These are phyloP conservation scores for Dynastes tityus DNA, from an alignment of 2,888 invertebrate genomes.

Conservation along the genomic window DNA sequence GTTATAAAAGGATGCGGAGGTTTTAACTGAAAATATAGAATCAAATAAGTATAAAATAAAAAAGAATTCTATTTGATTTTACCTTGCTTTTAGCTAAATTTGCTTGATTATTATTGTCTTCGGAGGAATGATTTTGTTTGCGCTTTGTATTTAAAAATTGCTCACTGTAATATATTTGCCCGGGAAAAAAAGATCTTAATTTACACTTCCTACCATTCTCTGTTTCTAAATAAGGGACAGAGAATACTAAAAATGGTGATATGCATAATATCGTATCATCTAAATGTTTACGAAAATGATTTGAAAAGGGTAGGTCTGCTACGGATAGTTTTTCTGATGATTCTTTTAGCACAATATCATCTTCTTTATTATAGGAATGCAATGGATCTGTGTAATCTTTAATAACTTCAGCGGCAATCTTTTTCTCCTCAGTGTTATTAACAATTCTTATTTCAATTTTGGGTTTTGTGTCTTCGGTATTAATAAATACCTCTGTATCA, in stretches of 20 bases:
- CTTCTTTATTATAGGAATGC: slow-evolving; percentile 65
- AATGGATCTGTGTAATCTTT: slow-evolving; percentile 90
- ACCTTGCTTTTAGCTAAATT: slow-evolving; percentile 40
- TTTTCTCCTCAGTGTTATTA: slow-evolving; percentile 60
- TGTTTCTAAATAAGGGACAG: slow-evolving; percentile 91
- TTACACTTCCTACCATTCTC: slow-evolving; percentile 85
- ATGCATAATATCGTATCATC: slow-evolving; percentile 84
- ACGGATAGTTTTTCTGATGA: slow-evolving; percentile 71
- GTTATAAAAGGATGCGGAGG: slow-evolving; percentile 83
- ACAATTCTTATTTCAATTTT: slow-evolving; percentile 24
- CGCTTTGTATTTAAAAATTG: slow-evolving; percentile 71
- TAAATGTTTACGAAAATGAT: slow-evolving; percentile 82
- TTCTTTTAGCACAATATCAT: slow-evolving; percentile 58
- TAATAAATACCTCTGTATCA: slow-evolving; percentile 57
- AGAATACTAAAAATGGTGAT: slow-evolving; percentile 89
- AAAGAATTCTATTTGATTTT: slow-evolving; percentile 1
- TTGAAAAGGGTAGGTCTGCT: slow-evolving; percentile 76
- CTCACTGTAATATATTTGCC: slow-evolving; percentile 81
- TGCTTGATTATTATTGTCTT: slow-evolving; percentile 43
- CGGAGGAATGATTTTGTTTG: slow-evolving; percentile 58
- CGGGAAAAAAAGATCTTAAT: slow-evolving; percentile 81
- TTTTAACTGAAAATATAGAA: slow-evolving; percentile 66
- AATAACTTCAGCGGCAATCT: slow-evolving; percentile 73
- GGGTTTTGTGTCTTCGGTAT: slow-evolving; percentile 48
- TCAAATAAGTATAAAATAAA: slow-evolving; percentile 16